Percentiles rank a stretch among this genome's conserved stretches.
Conservation (phyloP, 2,113 vertebrate species). For the Stegastes partitus region DNA sequence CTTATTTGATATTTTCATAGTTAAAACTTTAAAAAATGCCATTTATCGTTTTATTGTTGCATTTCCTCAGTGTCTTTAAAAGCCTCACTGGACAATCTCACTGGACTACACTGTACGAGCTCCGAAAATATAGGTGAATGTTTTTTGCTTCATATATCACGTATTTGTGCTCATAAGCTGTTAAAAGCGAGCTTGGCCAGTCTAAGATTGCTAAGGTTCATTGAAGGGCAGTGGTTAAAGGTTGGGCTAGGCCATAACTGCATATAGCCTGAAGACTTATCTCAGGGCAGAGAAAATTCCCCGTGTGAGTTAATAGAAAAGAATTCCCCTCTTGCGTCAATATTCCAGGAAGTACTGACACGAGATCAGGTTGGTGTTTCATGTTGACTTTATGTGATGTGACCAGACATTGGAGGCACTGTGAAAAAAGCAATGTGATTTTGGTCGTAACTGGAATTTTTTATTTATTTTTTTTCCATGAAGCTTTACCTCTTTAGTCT, state of each 20-base stretch:
- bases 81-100: no score
- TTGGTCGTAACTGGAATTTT: not conserved
- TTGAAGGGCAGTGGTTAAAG: conserved; percentile 38
- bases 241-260: conserved; percentile 12
- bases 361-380: conserved; percentile 2
- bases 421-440: not conserved
- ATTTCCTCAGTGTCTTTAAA: no score
- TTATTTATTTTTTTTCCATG: conserved; percentile 4
- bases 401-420: not conserved
- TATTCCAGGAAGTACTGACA: conserved; percentile 38
- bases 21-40: not conserved
- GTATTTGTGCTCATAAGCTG: no score
- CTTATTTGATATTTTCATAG: not conserved
- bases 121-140: no score
- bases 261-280: conserved; percentile 19
- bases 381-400: conserved; percentile 1
- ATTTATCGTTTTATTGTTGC: no score
- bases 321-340: conserved; percentile 15
- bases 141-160: not conserved
- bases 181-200: not conserved
- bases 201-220: conserved; percentile 6
- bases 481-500: not conserved
- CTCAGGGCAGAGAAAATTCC: conserved; percentile 32
- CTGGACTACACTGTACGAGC: not conserved
- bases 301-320: not conserved